A percentile compares a stretch with the other conserved stretches of the same genome.
Evolutionary conservation across 2,888 invertebrate species (phyloP).

Genomic region (Tupiocoris notatus): DNA sequence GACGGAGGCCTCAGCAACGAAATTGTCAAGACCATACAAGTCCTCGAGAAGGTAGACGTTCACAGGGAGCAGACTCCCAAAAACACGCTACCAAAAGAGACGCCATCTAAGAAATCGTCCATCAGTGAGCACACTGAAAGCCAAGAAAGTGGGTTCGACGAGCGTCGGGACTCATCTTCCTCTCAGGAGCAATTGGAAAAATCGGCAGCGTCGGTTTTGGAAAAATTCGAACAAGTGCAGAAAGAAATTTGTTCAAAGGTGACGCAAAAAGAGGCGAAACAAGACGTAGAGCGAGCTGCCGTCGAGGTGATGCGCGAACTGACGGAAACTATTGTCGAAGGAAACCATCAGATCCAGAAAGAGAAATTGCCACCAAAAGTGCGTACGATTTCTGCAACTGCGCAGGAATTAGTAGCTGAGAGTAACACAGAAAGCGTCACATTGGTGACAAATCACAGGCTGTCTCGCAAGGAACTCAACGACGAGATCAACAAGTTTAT

Average conservation of each 20-base stretch:
- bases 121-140: constrained; percentile 29
- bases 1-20: constrained; percentile 28
- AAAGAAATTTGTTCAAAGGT: constrained; percentile 9
- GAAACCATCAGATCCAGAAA: constrained; percentile 21
- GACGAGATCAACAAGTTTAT: constrained; percentile 37
- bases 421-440: constrained; percentile 17
- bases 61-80: constrained; percentile 18
- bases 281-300: constrained; percentile 14
- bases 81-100: constrained; percentile 20
- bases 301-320: constrained; percentile 31
- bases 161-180: constrained; percentile 32
- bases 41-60: constrained; percentile 25
- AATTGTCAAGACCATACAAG: constrained; percentile 11
- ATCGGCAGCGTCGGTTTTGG: constrained; percentile 5
- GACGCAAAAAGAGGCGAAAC: background rate
- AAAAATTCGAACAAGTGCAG: background rate
- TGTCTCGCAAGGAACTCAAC: constrained; percentile 27
- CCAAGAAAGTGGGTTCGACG: constrained; percentile 38
- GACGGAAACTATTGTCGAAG: constrained; percentile 33
- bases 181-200: constrained; percentile 23
- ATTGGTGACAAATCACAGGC: constrained; percentile 12
- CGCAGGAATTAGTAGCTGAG: background rate
- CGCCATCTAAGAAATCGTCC: constrained; percentile 26
- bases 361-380: background rate
- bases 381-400: background rate